Evolutionary conservation across 1,140 invertebrate genomes (phyloP), one percentile per base, ranked within the genome.

Genomic region (Xylocopa sonorina): DNA sequence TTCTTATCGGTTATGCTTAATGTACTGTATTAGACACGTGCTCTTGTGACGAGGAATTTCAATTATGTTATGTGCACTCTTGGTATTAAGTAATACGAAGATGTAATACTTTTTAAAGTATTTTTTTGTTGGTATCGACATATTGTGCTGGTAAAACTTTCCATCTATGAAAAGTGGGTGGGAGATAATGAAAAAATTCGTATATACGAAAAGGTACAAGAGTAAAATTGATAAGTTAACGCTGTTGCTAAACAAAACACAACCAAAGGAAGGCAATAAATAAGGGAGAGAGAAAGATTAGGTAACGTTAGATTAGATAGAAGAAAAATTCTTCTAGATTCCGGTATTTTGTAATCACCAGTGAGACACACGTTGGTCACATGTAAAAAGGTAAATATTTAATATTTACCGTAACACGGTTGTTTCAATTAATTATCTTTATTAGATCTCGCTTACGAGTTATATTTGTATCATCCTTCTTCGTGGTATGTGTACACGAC

Each of bases 401-500:
- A 69, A 69, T 9, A 43, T 69, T n/a, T 57, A 69, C 66, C 43
- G 24, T 51, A 53, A 53, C 60, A 29, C 16, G 12, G 34, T 71
- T 24, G 34, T 24, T 51, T 71, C 66, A 71, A 48, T 67, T 43
- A 58, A 46, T 71, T 58, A 78, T 71, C 66, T 41, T 78, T 50
- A 14, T 7, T 18, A 53, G 27, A 76, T 76, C 51, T 46, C 18
- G 21, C 51, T 55, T 14, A 75, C 50, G 5, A 53, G 48, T 29
- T 48, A 5, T 63, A 63, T 50, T 64, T 43, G n/a, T 51, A 12
- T 64, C 48, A 10, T 16, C 41, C 9, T 24, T 63, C 29, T 29
- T 51, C 16, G 18, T 12, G 18, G 0, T 16, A n/a, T 46, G 72
- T 60, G 64, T n/a, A n/a, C n/a, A n/a, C n/a, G 41, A 74, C 27